These are phyloP conservation scores for Adoxophyes honmai DNA, from an alignment of 1,140 invertebrate genomes.

Conservation along the genomic window DNA sequence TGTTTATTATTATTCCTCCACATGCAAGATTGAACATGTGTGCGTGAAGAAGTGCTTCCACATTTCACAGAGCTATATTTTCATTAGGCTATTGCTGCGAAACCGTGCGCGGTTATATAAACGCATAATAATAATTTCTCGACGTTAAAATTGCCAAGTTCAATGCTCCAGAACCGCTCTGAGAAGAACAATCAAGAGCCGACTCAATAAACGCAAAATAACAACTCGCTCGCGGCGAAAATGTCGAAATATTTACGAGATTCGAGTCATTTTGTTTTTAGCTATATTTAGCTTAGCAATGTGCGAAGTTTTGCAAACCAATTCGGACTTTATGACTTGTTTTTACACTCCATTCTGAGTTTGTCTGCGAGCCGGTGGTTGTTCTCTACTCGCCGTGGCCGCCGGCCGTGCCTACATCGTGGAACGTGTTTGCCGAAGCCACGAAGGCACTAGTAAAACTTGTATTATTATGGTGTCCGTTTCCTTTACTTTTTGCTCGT, in stretches of 20 bases:
- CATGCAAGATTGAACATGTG: neutral
- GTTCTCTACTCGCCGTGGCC: conserved; percentile 33
- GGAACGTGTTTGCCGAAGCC: conserved; percentile 50
- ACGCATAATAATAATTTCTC: conserved; percentile 18
- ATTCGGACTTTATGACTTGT: conserved; percentile 37
- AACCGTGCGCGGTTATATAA: neutral
- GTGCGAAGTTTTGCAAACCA: conserved; percentile 34
- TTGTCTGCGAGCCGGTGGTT: conserved; percentile 26
- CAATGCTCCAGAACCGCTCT: conserved; percentile 48
- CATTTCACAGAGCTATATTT: conserved; percentile 1
- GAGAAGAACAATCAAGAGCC: conserved; percentile 43
- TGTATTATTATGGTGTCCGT: conserved; percentile 34
- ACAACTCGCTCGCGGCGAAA: conserved; percentile 45
- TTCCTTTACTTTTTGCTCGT: conserved; percentile 42
- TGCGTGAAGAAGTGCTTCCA: neutral
- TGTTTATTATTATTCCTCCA: conserved; percentile 22
- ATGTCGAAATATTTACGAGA: conserved; percentile 63
- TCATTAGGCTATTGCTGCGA: neutral
- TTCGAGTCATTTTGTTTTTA: conserved; percentile 42
- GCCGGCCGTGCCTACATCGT: conserved; percentile 45
- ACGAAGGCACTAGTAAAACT: conserved; percentile 59
- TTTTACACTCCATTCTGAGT: conserved; percentile 40
- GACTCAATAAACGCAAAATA: conserved; percentile 57
- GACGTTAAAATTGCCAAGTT: conserved; percentile 40
- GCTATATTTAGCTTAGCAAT: conserved; percentile 38